Evolutionary conservation across 2,113 vertebrate genomes (phyloP), one percentile per base, ranked within the genome.

Genomic region (Campylomormyrus tamandua): DNA sequence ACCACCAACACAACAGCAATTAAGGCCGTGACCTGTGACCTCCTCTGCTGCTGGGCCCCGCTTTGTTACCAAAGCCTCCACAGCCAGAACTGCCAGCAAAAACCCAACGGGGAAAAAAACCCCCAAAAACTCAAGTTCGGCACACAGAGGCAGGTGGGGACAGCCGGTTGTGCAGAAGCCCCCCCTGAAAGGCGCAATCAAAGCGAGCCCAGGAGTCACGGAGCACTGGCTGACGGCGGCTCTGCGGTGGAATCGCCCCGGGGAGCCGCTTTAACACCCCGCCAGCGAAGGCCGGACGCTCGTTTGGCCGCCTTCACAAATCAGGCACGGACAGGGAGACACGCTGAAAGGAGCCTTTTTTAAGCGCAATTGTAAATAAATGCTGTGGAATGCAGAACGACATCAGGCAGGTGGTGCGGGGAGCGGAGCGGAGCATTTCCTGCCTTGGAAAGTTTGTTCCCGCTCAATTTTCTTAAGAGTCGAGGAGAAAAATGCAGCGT

Each of bases 271-370:
- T 62, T n/a, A 53, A 5, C 21, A 10, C 49, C n/a, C 42, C 27
- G 45, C 42, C 21, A 27, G 21, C 45, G 50, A 31, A 56, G 27
- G 27, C n/a, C 13, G 8, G 35, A 5, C 35, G 11, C 53, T 88
- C 48, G 3, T 6, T 52, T 27, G 21, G 10, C 27, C 6, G 49
- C 31, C 49, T 27, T 87, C 52, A 42, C 87, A 88, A 58, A 24
- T 58, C 17, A 58, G 52, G 85, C 88, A 50, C 74, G 92, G 86
- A 93, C 91, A 90, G 92, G 88, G 90, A 90, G 31, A 21, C 2
- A 11, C 0, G 13, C 13, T 50, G 24, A 52, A 53, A 87, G 13
- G 70, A 35, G 70, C 31, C 9, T 8, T 77, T 77, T 39, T 39
- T 39, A 35, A 35, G 15, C 13, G 2, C n/a, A 5, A 2, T 39